These are phyloP conservation scores for Bugulina stolonifera DNA, from an alignment of 2,888 invertebrate species.

Conservation along the genomic window DNA sequence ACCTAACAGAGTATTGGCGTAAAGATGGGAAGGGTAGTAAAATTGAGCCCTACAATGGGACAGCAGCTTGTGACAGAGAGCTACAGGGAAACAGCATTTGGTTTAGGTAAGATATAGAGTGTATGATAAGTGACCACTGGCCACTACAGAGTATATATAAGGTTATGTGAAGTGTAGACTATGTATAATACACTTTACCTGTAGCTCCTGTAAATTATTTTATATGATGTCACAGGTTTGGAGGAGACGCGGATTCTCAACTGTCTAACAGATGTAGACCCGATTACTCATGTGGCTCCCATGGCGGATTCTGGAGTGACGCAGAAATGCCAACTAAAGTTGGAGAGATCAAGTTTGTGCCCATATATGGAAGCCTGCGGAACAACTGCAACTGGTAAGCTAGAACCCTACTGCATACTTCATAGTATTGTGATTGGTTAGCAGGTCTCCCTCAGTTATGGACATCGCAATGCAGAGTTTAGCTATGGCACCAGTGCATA, in stretches of 20 bases:
- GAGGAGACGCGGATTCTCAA: neutral
- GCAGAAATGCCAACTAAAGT: neutral
- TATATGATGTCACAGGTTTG: too few species aligned
- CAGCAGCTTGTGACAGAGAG: neutral
- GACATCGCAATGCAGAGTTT: too few species aligned
- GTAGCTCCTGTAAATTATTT: too few species aligned
- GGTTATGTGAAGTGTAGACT: too few species aligned
- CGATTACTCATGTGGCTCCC: neutral
- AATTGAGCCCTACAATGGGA: neutral
- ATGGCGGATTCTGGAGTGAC: neutral
- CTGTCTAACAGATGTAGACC: neutral
- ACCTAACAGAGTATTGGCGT: neutral
- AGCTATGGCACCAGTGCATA: too few species aligned
- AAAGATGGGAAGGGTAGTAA: neutral
- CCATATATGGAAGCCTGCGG: neutral
- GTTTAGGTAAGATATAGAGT: too few species aligned
- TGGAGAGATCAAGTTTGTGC: neutral
- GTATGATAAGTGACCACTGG: too few species aligned
- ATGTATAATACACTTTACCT: too few species aligned
- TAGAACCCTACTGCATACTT: neutral
- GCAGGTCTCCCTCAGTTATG: too few species aligned
- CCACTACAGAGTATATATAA: too few species aligned
- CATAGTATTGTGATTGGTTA: too few species aligned
- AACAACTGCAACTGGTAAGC: neutral
- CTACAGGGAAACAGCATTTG: neutral